A percentile compares a stretch with the other conserved stretches of the same genome.
Evolutionary conservation across 1,140 invertebrate species (phyloP).

Genomic region (Antheraea pernyi): DNA sequence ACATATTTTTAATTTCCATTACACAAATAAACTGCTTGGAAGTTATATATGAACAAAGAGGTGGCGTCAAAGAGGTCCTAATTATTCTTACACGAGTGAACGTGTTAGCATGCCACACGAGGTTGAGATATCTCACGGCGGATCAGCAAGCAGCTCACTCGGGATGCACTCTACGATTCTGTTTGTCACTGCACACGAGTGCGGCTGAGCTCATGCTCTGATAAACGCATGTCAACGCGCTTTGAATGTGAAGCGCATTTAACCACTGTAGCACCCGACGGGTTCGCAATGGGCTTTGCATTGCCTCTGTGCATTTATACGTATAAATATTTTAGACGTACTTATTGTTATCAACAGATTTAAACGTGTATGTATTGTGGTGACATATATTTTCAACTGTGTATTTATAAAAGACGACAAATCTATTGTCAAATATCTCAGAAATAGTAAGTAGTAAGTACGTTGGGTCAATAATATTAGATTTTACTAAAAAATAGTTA

Average conservation of each 20-base stretch:
- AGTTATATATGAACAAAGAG: slow-evolving; percentile 35
- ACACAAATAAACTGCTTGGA: neutral
- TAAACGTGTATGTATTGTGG: too few species aligned
- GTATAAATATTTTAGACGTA: slow-evolving; percentile 1
- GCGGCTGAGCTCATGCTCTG: slow-evolving; percentile 65
- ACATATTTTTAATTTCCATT: too few species aligned
- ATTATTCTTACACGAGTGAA: slow-evolving; percentile 66
- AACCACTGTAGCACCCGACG: slow-evolving; percentile 22
- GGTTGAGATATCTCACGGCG: slow-evolving; percentile 73
- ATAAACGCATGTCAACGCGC: slow-evolving; percentile 73
- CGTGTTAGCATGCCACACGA: slow-evolving; percentile 63
- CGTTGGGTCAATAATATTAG: too few species aligned
- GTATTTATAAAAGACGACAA: too few species aligned
- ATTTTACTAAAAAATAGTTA: too few species aligned
- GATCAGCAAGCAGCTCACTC: slow-evolving; percentile 72
- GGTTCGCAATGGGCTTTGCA: neutral
- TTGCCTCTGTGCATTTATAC: slow-evolving; percentile 5
- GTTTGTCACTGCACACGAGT: slow-evolving; percentile 69
- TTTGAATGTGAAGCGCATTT: slow-evolving; percentile 60
- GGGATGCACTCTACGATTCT: slow-evolving; percentile 73
- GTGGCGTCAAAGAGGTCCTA: slow-evolving; percentile 65
- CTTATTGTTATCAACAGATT: too few species aligned
- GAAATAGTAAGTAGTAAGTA: too few species aligned
- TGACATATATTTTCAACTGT: too few species aligned
- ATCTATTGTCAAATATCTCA: too few species aligned